Evolutionary conservation across 2,113 vertebrate species (phyloP), one percentile per base, ranked within the genome.

Genomic region (Macquaria ambigua): DNA sequence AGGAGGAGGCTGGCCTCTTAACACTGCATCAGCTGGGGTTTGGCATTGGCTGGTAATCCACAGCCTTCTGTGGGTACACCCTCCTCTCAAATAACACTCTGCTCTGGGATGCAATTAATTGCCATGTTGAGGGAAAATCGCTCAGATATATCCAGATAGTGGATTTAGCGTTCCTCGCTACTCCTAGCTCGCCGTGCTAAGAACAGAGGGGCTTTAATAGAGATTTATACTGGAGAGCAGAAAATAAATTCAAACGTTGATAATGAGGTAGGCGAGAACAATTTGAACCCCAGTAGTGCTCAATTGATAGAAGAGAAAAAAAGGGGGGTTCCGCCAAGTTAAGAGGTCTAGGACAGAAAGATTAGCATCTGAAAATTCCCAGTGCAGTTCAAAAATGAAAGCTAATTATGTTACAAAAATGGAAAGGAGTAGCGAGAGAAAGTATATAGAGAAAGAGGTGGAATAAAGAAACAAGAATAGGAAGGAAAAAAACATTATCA

Each of bases 261-360:
- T 97, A 97, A 98, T 97, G 96, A 97, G 96, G 93, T 94, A 94
- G 94, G 93, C 93, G 90, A 96, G 95, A 95, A 96, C 93, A 95
- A 95, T 96, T 96, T 97, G 94, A 97, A 97, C 94, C 94, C 94
- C 94, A 94, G 93, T 93, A 88, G 95, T 94, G 92, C 93, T 95
- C 93, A 96, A 95, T 92, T 95, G 93, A 94, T 90, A 95, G 75
- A 88, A 88, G 87, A 93, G 89, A 68, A 74, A 78, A 92, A 78
- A 73, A 52, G 23, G 58, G 71, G 93, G 93, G 88, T 94, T 96
- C 93, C 81, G 82, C 93, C 91, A 96, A 83, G 74, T 95, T 96
- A 96, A 95, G 95, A 97, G 94, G 95, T 96, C 95, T 96, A 96
- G 96, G 96, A 97, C 94, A 96, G 93, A 96, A 95, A 96, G 95